Conservation (phyloP, 1,140 invertebrate genomes). For the Mylabris phalerata region DNA sequence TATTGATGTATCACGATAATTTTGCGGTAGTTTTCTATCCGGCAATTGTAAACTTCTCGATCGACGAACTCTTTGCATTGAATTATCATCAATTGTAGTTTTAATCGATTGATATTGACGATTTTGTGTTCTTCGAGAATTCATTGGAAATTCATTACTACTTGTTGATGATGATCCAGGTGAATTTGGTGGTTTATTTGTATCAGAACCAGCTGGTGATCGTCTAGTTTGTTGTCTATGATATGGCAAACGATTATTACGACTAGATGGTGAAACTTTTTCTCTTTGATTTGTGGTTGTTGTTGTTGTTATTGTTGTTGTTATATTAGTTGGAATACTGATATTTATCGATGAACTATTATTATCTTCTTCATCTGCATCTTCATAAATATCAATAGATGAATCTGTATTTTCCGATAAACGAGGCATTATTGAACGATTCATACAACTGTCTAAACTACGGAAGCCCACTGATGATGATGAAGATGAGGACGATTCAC, state of each 20-base stretch:
- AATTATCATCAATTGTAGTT: constrained; percentile 35
- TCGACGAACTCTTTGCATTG: constrained; percentile 45
- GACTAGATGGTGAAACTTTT: constrained; percentile 43
- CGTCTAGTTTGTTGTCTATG: constrained; percentile 41
- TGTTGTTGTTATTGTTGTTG: constrained; percentile 13
- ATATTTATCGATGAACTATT: constrained; percentile 45
- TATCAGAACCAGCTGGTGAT: constrained; percentile 45
- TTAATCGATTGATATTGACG: constrained; percentile 4
- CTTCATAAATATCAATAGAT: constrained; percentile 50
- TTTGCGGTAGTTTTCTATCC: constrained; percentile 44
- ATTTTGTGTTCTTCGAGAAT: constrained; percentile 34
- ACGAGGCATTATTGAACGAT: constrained; percentile 45
- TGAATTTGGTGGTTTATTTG: constrained; percentile 41
- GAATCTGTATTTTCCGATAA: constrained; percentile 53
- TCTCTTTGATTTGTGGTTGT: constrained; percentile 25
- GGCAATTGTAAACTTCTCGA: constrained; percentile 52
- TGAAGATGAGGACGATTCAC: constrained; percentile 49
- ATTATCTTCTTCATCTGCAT: constrained; percentile 50
- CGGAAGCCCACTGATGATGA: constrained; percentile 52
- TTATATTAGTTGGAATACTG: constrained; percentile 21
- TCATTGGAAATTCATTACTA: constrained; percentile 37
- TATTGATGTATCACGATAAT: constrained; percentile 3
- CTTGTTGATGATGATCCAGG: constrained; percentile 46
- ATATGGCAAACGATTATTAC: constrained; percentile 31
- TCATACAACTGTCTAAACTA: constrained; percentile 49